Conservation (phyloP, 2,113 vertebrate species). For the Falcunculus frontatus region DNA sequence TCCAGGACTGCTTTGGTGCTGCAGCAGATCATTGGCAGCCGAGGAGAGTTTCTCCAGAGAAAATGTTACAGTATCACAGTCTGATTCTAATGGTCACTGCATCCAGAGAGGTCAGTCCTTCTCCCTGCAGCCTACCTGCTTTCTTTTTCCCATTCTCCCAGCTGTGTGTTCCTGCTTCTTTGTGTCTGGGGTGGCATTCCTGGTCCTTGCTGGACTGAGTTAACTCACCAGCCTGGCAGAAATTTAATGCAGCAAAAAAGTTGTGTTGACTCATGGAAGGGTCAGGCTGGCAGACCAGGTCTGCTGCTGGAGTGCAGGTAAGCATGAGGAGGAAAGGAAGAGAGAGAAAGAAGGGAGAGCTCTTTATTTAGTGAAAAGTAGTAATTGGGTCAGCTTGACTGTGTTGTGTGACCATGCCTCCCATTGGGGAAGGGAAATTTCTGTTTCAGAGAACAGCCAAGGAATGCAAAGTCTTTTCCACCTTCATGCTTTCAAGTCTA, state of each 20-base stretch:
- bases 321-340: not conserved
- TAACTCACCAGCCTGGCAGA: not conserved
- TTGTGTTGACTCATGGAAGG: not conserved
- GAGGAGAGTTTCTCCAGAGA: not conserved
- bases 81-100: not conserved
- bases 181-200: not conserved
- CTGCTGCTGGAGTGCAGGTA: not conserved
- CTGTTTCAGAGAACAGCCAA: not conserved
- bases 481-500: not conserved
- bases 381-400: not conserved
- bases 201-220: not conserved
- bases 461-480: not conserved
- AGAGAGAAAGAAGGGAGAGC: not conserved
- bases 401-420: not conserved
- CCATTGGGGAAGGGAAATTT: not conserved
- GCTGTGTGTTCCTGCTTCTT: not conserved
- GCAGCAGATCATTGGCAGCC: not conserved
- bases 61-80: not conserved
- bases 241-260: not conserved
- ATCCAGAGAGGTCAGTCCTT: not conserved
- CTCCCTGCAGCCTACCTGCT: not conserved
- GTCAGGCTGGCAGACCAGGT: not conserved
- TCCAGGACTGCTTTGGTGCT: not conserved
- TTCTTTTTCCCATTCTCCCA: not conserved
- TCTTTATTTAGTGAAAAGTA: not conserved